phyloP scores from a whole-genome alignment of 1,140 invertebrate genomes.

The Fopius arisanus region DNA sequence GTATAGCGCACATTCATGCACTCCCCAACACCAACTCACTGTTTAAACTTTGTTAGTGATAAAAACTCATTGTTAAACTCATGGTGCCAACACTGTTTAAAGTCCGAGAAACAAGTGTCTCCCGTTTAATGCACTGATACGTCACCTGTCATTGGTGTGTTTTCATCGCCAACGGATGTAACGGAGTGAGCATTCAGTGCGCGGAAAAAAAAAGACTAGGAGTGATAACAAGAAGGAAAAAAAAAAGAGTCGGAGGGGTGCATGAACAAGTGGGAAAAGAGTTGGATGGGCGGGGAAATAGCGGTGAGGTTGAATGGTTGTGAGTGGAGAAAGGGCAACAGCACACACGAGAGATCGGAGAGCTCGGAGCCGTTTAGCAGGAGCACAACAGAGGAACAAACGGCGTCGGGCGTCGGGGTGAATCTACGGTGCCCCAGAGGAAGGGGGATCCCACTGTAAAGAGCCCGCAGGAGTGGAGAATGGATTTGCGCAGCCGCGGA shows the following conservation, averaged over 20 bases:
- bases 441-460: slow-evolving; percentile 16
- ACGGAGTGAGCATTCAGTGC: neutral
- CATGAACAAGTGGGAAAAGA: neutral
- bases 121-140: slow-evolving; percentile 16
- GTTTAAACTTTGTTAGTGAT: neutral
- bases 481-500: slow-evolving; percentile 55
- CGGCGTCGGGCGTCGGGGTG: slow-evolving; percentile 29
- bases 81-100: neutral
- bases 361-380: neutral
- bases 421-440: slow-evolving; percentile 38
- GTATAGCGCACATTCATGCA: neutral
- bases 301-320: neutral
- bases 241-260: neutral
- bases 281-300: neutral
- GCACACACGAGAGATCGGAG: neutral
- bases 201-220: neutral
- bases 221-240: no score
- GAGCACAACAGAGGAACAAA: slow-evolving; percentile 21
- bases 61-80: neutral
- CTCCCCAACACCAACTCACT: neutral
- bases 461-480: slow-evolving; percentile 25
- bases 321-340: slow-evolving; percentile 26
- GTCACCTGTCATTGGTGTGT: slow-evolving; percentile 43
- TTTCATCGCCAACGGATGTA: slow-evolving; percentile 36
- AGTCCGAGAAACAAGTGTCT: slow-evolving; percentile 13